phyloP scores from a whole-genome alignment of 2,113 vertebrate species.

The Anhinga rufa region DNA sequence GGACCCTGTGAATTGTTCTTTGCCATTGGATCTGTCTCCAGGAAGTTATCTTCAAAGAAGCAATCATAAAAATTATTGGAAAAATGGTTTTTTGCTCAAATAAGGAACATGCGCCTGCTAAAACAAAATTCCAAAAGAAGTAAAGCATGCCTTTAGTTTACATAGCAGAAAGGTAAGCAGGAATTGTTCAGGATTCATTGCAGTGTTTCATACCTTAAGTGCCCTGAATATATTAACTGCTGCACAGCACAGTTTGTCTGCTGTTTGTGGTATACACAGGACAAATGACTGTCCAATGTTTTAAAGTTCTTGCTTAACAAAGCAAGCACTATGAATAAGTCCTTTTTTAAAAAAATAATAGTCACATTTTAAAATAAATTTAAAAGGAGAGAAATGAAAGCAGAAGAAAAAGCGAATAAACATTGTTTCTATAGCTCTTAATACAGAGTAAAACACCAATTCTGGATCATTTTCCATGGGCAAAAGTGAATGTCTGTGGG shows the following conservation, averaged over 20 bases:
- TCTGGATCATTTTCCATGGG: neutral
- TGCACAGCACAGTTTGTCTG: neutral
- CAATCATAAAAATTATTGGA: neutral
- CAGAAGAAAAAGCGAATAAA: neutral
- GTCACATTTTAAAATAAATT: neutral
- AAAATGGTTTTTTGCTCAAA: slow-evolving; percentile 3
- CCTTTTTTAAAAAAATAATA: neutral
- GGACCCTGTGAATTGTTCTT: neutral
- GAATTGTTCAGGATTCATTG: neutral
- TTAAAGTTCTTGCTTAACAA: neutral
- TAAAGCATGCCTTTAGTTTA: neutral
- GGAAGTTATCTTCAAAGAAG: neutral
- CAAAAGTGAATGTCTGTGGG: neutral
- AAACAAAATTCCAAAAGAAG: neutral
- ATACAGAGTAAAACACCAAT: neutral
- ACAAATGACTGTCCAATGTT: neutral
- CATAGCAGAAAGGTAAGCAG: neutral
- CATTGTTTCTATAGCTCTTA: neutral
- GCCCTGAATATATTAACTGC: neutral
- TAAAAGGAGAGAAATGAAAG: neutral
- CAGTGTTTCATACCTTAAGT: neutral
- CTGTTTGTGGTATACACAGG: neutral
- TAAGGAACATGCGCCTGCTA: neutral
- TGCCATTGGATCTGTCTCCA: neutral
- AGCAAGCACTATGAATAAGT: neutral